Base-by-base conservation (phyloP, 2,113 vertebrate species). In the Phocoena sinus region DNA sequence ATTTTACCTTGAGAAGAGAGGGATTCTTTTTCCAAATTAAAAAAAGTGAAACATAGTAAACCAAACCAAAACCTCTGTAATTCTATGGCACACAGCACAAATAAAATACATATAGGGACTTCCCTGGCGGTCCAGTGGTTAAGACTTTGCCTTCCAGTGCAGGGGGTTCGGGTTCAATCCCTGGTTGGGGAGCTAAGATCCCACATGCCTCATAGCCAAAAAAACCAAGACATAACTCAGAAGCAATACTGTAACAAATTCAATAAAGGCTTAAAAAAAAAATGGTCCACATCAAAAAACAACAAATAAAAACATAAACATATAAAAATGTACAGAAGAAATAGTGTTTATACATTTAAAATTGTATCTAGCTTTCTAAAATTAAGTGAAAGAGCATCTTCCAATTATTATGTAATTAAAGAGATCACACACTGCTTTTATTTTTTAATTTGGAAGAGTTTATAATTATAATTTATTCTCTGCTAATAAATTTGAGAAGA, bases 391-490 rank as follows among this genome's bases (percentile, higher is more conserved):
- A 91, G 76, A 60, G 62, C n/a, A 91, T 8, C 91, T 96, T 73
- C 33, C 25, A 82, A 71, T 73, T 58, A 81, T 70, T 73, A 65
- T 5, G 25, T 94, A 86, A 95, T 36, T 65, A 85, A 95, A 8
- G 36, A 63, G 8, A 92, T 36, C 20, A 85, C 33, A 50, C 1
- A 44, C 18, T 87, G 6, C 8, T 4, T 94, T 84, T 76, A 41
- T 23, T 90, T 89, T 83, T 81, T 38, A 96, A 95, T 70, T 68
- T 89, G 70, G 63, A 89, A 36, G 58, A 60, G 3, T 67, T 80
- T 80, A n/a, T 83, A 94, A 80, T 73, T 41, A 38, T 74, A 94
- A 88, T 63, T 88, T 84, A 60, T 89, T 76, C 47, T 90, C n/a
- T 50, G 65, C 5, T 92, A 79, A 70, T 74, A 80, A 67, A 74